Evolutionary conservation across 2,888 invertebrate species (phyloP).

Genomic region (Prostheceraeus crozeri): DNA sequence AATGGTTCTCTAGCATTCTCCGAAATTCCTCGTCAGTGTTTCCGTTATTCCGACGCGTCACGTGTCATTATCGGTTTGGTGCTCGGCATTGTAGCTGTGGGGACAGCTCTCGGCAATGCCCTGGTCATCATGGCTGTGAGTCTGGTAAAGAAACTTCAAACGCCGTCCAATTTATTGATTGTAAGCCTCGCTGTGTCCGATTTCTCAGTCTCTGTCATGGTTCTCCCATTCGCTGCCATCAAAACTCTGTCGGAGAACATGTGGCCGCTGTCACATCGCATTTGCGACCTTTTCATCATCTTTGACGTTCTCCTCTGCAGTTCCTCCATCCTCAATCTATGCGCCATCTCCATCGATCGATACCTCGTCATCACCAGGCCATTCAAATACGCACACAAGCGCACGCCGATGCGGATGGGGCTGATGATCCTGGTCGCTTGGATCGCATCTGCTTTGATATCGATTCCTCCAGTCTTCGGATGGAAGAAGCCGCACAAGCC

Average conservation of each 20-base stretch:
- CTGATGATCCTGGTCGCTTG: slow-evolving; percentile 50
- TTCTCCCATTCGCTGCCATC: slow-evolving; percentile 55
- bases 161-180: slow-evolving; percentile 46
- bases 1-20: neutral
- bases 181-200: slow-evolving; percentile 57
- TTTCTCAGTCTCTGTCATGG: slow-evolving; percentile 56
- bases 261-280: slow-evolving; percentile 32
- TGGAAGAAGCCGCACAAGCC: slow-evolving; percentile 42
- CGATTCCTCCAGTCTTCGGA: slow-evolving; percentile 49
- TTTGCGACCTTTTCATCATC: slow-evolving; percentile 54
- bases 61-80: slow-evolving; percentile 32
- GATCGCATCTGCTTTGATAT: slow-evolving; percentile 46
- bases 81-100: slow-evolving; percentile 45
- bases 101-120: slow-evolving; percentile 55
- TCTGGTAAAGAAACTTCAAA: slow-evolving; percentile 52
- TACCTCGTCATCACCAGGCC: slow-evolving; percentile 52
- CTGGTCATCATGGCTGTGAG: slow-evolving; percentile 57
- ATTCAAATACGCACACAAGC: slow-evolving; percentile 46
- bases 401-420: slow-evolving; percentile 58
- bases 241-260: slow-evolving; percentile 39
- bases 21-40: slow-evolving; percentile 5
- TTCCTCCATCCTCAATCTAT: slow-evolving; percentile 51
- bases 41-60: slow-evolving; percentile 16
- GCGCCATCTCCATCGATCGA: slow-evolving; percentile 51
- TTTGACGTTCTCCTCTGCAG: slow-evolving; percentile 52